Evolutionary conservation across 2,113 vertebrate genomes (phyloP).

Genomic region (Coracopsis vasa): DNA sequence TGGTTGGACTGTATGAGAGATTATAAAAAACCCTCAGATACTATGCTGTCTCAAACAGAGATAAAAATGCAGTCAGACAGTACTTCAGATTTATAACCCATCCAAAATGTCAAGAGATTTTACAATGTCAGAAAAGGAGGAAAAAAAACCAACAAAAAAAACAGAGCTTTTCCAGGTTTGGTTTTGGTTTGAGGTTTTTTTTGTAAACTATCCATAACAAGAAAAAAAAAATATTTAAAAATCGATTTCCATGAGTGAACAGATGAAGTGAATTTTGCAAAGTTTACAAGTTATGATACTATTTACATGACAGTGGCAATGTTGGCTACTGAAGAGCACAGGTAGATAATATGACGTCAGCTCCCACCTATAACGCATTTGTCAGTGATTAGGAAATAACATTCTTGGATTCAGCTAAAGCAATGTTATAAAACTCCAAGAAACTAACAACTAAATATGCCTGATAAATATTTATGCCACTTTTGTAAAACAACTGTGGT

Average conservation of each 20-base stretch:
- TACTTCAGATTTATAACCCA: not conserved
- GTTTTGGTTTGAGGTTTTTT: rapidly evolving
- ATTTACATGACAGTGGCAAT: not conserved
- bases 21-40: not conserved
- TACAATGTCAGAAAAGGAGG: not conserved
- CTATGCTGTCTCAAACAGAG: not conserved
- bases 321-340: not conserved
- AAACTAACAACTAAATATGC: not conserved
- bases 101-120: not conserved
- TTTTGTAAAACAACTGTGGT: not conserved
- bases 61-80: not conserved
- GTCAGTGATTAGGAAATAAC: not conserved
- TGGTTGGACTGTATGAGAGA: not conserved
- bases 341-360: not conserved
- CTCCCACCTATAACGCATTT: not conserved
- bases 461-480: not conserved
- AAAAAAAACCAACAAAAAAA: not conserved
- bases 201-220: not conserved
- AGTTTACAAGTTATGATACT: not conserved
- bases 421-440: not conserved
- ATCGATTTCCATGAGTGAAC: not conserved
- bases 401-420: not conserved
- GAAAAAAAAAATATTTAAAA: not conserved
- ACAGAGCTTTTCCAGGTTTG: not conserved
- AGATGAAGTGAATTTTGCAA: not conserved